Conservation (phyloP, 2,888 invertebrate species). For the Corbicula japonica region DNA sequence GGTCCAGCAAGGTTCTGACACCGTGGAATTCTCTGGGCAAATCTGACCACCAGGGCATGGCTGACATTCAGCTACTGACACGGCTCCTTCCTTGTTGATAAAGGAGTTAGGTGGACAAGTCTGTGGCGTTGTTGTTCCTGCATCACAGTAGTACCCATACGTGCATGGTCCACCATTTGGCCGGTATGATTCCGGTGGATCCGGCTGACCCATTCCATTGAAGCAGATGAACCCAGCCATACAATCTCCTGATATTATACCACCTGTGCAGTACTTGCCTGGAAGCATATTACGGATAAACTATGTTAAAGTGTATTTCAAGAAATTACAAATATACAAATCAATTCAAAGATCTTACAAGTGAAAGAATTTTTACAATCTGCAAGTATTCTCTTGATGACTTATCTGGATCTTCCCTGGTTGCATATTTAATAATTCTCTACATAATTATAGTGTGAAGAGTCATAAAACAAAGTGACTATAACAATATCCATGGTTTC, state of each 20-base stretch:
- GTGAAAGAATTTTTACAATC: no score
- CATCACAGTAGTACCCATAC: conserved; percentile 83
- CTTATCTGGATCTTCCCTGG: no score
- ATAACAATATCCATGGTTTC: no score
- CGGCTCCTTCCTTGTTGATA: conserved; percentile 82
- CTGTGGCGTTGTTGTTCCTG: conserved; percentile 75
- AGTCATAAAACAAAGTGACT: no score
- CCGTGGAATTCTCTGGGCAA: conserved; percentile 82
- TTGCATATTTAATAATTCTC: no score
- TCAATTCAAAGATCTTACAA: not conserved
- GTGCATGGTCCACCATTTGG: conserved; percentile 81
- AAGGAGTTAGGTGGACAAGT: conserved; percentile 78
- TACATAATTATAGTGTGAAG: no score
- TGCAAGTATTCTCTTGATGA: no score
- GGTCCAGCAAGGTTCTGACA: conserved; percentile 81
- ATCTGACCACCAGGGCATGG: conserved; percentile 84
- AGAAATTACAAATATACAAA: not conserved
- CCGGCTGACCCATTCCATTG: conserved; percentile 75
- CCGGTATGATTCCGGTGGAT: conserved; percentile 68
- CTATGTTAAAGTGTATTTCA: not conserved
- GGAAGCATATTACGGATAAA: conserved; percentile 15
- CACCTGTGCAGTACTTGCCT: conserved; percentile 85
- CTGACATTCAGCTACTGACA: conserved; percentile 77
- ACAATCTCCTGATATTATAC: conserved; percentile 81
- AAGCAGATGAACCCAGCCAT: conserved; percentile 82